phyloP scores from a whole-genome alignment of 2,797 vertebrate species.

The Heliangelus exortis region DNA sequence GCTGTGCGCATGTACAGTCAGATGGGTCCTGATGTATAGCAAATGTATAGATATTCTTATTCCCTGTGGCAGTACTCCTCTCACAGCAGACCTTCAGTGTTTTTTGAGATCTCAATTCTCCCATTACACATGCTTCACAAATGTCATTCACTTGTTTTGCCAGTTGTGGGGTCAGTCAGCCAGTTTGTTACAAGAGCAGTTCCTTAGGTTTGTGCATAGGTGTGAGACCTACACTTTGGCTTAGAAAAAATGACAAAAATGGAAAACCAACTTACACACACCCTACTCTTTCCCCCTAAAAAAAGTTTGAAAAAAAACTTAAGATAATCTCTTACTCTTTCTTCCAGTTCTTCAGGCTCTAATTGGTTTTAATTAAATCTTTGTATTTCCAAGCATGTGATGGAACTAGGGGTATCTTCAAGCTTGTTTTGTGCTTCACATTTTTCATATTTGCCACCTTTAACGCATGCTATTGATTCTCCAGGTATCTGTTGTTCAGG shows the following conservation, averaged over 20 bases:
- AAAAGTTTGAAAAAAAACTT: background rate
- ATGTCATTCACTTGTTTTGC: background rate
- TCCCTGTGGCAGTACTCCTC: background rate
- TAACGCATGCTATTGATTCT: background rate
- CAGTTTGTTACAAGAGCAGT: background rate
- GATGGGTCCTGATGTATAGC: background rate
- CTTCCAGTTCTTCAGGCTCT: background rate
- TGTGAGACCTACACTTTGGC: background rate
- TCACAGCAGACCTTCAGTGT: background rate
- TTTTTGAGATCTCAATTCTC: background rate
- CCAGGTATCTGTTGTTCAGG: background rate
- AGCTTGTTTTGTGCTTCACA: background rate
- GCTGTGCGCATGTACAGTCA: background rate
- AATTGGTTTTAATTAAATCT: slow-evolving; percentile 4
- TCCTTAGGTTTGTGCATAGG: background rate
- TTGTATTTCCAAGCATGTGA: background rate
- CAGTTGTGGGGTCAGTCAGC: background rate
- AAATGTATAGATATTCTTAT: background rate
- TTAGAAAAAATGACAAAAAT: background rate
- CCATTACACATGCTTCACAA: background rate
- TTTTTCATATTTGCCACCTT: background rate
- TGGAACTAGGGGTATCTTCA: background rate
- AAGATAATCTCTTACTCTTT: background rate
- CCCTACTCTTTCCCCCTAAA: too few species aligned
- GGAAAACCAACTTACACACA: background rate